Base-by-base conservation (phyloP, 2,113 vertebrate genomes). In the Plestiodon gilberti region DNA sequence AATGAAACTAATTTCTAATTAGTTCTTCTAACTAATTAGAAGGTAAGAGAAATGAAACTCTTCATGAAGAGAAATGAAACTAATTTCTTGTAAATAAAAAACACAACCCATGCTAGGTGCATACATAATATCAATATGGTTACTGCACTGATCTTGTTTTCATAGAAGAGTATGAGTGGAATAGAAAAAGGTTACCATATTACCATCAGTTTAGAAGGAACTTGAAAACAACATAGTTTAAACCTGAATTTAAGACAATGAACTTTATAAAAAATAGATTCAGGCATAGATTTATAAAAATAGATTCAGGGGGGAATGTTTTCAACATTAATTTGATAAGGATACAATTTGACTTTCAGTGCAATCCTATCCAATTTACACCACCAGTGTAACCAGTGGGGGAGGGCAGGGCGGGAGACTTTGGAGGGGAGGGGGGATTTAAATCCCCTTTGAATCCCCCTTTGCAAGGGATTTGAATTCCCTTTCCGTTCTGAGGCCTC, bases 1-100 rank as follows among this genome's bases (percentile, higher is more conserved):
- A 87, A 4, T 7, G 83, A 90, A 92, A 67, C 1, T 82, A 10
- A 71, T 85, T 83, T 71, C 3, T 86, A n/a, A n/a, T n/a, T n/a
- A n/a, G n/a, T n/a, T n/a, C n/a, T n/a, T n/a, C n/a, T n/a, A n/a
- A n/a, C n/a, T n/a, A n/a, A 82, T 89, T 90, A 80, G 65, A 90
- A 89, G 14, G n/a, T 82, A 91, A 1, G 8, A 89, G 14, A 88
- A 87, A 4, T 7, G 83, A 90, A 92, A n/a, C n/a, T n/a, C n/a
- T n/a, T n/a, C n/a, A n/a, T n/a, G n/a, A n/a, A n/a, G n/a, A n/a
- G n/a, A n/a, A n/a, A n/a, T n/a, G n/a, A n/a, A n/a, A 67, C 1
- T 82, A 10, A 71, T 85, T 83, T 71, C 3, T 86, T 70, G 22
- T 7, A 83, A 38, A 64, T n/a, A n/a, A n/a, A n/a, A n/a, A n/a